Evolutionary conservation across 2,113 vertebrate genomes (phyloP).

Genomic region (Hippocampus abdominalis): DNA sequence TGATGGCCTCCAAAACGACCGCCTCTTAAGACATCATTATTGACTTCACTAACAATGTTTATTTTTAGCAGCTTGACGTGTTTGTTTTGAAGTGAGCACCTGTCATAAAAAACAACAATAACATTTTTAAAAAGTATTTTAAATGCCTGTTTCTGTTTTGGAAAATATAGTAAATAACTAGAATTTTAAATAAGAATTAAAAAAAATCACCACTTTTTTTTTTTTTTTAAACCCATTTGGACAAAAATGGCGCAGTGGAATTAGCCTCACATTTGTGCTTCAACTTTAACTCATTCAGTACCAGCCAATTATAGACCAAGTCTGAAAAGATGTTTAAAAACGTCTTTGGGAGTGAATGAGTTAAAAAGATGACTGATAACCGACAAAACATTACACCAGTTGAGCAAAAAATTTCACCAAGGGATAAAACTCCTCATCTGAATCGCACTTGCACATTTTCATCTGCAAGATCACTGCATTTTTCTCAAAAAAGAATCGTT

Average conservation of each 20-base stretch:
- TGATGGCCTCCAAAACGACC: slow-evolving; percentile 24
- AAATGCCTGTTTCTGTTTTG: background rate
- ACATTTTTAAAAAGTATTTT: background rate
- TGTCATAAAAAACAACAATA: background rate
- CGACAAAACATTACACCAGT: background rate
- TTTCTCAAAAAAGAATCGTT: background rate
- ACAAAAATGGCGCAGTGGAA: too few species aligned
- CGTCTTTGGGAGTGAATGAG: too few species aligned
- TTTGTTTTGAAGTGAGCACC: background rate
- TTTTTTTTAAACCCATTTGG: too few species aligned
- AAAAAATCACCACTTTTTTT: too few species aligned
- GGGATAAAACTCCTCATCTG: background rate
- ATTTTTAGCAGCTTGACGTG: background rate
- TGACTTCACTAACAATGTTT: background rate
- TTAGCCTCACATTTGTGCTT: too few species aligned
- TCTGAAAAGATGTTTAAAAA: too few species aligned
- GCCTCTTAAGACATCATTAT: slow-evolving; percentile 30
- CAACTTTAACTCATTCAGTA: too few species aligned
- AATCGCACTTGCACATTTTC: background rate
- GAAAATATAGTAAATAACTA: background rate
- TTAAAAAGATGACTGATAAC: background rate
- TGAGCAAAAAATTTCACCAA: background rate
- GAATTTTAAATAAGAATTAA: background rate
- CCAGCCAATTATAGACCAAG: too few species aligned
- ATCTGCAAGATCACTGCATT: background rate